These are phyloP conservation scores for Dilophus febrilis DNA, from an alignment of 2,888 invertebrate species.

Conservation along the genomic window DNA sequence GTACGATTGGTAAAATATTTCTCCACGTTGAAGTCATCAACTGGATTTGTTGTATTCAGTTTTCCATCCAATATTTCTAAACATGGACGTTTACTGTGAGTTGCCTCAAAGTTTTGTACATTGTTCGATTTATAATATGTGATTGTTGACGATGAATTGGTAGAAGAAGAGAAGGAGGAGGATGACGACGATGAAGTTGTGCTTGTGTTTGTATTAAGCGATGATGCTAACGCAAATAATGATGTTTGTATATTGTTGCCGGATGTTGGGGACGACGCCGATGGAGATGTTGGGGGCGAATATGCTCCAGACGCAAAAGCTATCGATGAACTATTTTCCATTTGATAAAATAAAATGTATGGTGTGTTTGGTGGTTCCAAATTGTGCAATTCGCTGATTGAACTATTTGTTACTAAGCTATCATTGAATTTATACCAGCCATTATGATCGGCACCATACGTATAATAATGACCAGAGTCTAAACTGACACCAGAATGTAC, in stretches of 20 bases:
- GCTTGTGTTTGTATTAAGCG: too few relatives aligned
- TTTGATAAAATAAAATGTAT: constrained; percentile 62
- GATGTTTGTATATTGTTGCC: neutral
- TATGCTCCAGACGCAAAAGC: neutral
- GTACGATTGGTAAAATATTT: too few relatives aligned
- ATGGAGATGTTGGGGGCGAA: neutral
- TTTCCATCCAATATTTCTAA: too few relatives aligned
- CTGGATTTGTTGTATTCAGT: too few relatives aligned
- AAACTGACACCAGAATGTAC: constrained; percentile 70
- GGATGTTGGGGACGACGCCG: neutral
- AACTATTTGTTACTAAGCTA: constrained; percentile 44
- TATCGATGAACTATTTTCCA: neutral
- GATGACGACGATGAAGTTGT: too few relatives aligned
- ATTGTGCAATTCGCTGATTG: constrained; percentile 41
- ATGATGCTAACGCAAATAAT: neutral
- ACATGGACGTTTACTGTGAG: too few relatives aligned
- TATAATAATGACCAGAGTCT: constrained; percentile 79
- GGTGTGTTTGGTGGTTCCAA: constrained; percentile 60
- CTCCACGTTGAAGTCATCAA: too few relatives aligned
- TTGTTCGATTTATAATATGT: too few relatives aligned
- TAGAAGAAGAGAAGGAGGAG: too few relatives aligned
- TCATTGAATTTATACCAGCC: constrained; percentile 73
- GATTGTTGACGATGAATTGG: too few relatives aligned
- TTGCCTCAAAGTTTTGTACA: too few relatives aligned
- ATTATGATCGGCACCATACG: constrained; percentile 50